Evolutionary conservation across 2,888 invertebrate species (phyloP), one percentile per base, ranked within the genome.

Genomic region (Yponomeuta cagnagella): DNA sequence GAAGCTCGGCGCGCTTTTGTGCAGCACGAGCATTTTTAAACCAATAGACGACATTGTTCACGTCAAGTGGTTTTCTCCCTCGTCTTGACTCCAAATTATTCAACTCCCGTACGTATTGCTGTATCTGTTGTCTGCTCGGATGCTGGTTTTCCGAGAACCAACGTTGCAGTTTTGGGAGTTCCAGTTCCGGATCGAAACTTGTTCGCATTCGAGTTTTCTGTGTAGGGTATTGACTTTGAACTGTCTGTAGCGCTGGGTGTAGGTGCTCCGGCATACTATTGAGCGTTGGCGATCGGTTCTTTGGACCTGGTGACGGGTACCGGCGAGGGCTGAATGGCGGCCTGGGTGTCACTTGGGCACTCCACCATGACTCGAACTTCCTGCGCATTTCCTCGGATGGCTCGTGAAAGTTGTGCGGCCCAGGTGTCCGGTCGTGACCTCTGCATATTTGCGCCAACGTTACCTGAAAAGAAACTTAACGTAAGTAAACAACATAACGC

Each of bases 131-230:
- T 71, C 99, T 94, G 75, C 97, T 97, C 0, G 99, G 99, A 85
- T 99, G 99, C 78, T 98, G 98, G 86, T 99, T 99, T 83, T 98
- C 97, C 65, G 96, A 94, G 92, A 99, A 99, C 99, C 99, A 99
- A 77, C 97, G 94, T 83, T 99, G 99, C 70, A 99, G 90, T 80
- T 98, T 97, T 0, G 99, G 99, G 74, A 99, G 90, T 88, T 99
- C 99, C 80, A 98, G 93, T 88, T 99, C 98, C 0, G 98, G 98
- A 88, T 99, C 98, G 81, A 99, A 99, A 81, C 98, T 98, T 30
- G 98, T 98, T 76, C 99, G 94, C 97, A 98, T 98, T 79, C 98
- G 94, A 4, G 97, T 97, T 89, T 98, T 98, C 83, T 97, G 97
- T 43, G 96, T 96, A 8, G 95, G 95, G 77, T 95, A 95, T 84